A percentile compares a stretch with the other conserved stretches of the same genome.
Conservation (phyloP, 2,888 invertebrate genomes). For the Andrena bicolor region DNA sequence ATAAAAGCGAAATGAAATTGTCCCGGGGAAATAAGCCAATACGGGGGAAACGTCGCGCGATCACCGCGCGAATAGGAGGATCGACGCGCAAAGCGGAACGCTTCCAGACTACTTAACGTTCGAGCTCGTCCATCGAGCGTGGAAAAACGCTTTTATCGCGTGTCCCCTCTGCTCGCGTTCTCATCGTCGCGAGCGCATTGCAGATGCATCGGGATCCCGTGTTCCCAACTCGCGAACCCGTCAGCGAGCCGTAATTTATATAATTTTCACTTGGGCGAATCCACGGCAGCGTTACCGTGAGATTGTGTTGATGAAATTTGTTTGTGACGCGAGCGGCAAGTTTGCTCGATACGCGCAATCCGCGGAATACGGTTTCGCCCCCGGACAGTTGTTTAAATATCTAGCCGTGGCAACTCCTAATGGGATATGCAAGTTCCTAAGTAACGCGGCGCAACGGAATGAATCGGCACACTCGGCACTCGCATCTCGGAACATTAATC, state of each 20-base stretch:
- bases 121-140: neutral
- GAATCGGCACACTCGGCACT: neutral
- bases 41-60: neutral
- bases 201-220: neutral
- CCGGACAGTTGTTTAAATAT: slow-evolving; percentile 5
- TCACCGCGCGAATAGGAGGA: neutral
- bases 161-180: neutral
- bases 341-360: slow-evolving; percentile 9
- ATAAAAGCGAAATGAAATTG: slow-evolving; percentile 16
- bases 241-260: neutral
- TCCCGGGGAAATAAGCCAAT: neutral
- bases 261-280: neutral
- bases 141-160: neutral
- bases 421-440: neutral
- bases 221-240: slow-evolving; percentile 1
- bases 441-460: neutral
- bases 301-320: slow-evolving; percentile 7
- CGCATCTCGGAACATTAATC: neutral
- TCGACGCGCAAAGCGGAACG: neutral
- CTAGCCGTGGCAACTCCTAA: slow-evolving; percentile 13
- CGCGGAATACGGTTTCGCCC: neutral
- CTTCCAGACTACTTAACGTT: neutral
- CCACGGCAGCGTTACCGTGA: neutral
- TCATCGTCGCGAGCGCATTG: neutral
- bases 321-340: slow-evolving; percentile 6